These are phyloP conservation scores for Luehdorfia chinensis DNA, from an alignment of 1,140 invertebrate genomes.

Conservation along the genomic window DNA sequence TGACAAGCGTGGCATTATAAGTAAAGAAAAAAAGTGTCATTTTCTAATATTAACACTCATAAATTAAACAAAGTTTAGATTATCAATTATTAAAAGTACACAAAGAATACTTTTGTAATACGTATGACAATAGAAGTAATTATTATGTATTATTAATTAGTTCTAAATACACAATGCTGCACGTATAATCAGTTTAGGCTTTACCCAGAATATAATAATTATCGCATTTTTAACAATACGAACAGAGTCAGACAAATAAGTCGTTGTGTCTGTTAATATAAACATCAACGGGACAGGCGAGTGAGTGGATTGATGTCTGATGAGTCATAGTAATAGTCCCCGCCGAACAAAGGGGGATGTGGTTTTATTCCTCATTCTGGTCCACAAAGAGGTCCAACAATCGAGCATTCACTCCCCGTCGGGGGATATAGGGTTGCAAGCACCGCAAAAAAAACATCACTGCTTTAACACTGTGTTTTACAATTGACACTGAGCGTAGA, in stretches of 20 bases:
- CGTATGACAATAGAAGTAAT: no score
- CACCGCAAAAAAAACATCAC: no score
- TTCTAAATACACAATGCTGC: no score
- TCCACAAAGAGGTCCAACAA: constrained; percentile 50
- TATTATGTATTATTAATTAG: not conserved
- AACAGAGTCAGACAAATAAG: not conserved
- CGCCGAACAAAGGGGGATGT: constrained; percentile 46
- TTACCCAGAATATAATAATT: not conserved
- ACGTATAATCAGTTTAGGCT: no score
- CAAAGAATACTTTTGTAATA: no score
- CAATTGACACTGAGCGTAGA: no score
- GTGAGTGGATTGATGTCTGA: constrained; percentile 41
- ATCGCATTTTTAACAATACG: not conserved
- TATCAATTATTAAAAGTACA: no score
- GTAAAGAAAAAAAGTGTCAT: no score
- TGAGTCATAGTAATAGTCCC: constrained; percentile 34
- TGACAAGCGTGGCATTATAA: no score
- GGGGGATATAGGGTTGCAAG: constrained; percentile 39
- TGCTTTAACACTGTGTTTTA: no score
- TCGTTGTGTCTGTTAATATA: constrained; percentile 14
- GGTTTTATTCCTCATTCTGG: constrained; percentile 61
- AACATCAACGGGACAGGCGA: constrained; percentile 13
- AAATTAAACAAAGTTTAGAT: no score
- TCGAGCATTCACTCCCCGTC: constrained; percentile 39
- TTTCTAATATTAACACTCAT: no score